Evolutionary conservation across 1,140 invertebrate genomes (phyloP), one percentile per base, ranked within the genome.

Genomic region (Asobara japonica): DNA sequence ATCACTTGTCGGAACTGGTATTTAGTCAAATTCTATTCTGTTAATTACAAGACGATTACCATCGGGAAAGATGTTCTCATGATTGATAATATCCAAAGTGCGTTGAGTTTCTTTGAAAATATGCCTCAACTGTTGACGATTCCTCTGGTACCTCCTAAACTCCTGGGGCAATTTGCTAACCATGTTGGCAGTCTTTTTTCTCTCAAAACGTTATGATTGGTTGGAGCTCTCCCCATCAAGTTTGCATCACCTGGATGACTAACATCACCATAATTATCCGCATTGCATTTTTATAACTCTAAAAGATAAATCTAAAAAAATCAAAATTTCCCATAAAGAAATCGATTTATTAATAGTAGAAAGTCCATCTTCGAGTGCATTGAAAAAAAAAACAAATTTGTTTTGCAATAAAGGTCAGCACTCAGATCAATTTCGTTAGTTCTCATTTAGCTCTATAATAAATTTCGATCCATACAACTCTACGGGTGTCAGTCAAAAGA

Each of bases 41-140:
- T 22, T 18, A 11, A 51, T 33, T 27, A 29, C 20, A 4, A 33
- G 3, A 56, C 30, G 56, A 22, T 88, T 88, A 94, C 93, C 91
- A 84, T 88, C 89, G 45, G 90, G 88, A 77, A 93, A 89, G 62
- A 92, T 89, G 68, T 89, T 90, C 78, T 88, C 88, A 65, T 87
- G 82, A 45, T 88, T 89, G 71, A 93, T 92, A 64, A 92, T 89
- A 71, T 91, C 89, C 56, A 94, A 86, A 6, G 91, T 89, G 74
- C 87, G 86, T 76, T 90, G 88, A 2, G 93, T 94, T 81, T 94
- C 92, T 6, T 88, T 88, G 41, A 94, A 87, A 62, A 94, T 90
- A 31, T 89, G 84, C 45, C 85, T 78, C 11, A 91, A 78, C 8
- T 90, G 87, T 76, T 85, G 84, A 16, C 87, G 77, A 77, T 90